phyloP scores from a whole-genome alignment of 2,797 vertebrate species.

The Coregonus ussuriensis region DNA sequence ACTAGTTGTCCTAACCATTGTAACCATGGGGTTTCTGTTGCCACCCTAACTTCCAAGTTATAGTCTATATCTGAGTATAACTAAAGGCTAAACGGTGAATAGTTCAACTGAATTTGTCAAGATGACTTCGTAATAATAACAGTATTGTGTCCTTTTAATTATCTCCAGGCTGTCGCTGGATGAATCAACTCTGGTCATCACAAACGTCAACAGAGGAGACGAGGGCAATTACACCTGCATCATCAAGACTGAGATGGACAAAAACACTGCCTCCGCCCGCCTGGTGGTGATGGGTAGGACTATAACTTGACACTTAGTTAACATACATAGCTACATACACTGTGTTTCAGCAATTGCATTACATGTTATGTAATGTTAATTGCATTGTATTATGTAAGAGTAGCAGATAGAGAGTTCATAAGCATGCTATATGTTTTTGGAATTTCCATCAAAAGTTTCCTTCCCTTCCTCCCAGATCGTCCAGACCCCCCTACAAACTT shows the following conservation, averaged over 20 bases:
- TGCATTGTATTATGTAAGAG: not conserved
- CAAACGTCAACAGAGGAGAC: slow-evolving; percentile 84
- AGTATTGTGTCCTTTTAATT: not conserved
- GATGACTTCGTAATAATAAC: not conserved
- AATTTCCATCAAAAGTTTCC: slow-evolving; percentile 4
- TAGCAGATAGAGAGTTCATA: not conserved
- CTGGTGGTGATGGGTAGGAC: slow-evolving; percentile 90
- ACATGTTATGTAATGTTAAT: not conserved
- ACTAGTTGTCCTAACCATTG: not conserved
- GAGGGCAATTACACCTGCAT: slow-evolving; percentile 92
- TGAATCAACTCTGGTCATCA: slow-evolving; percentile 90
- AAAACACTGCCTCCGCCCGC: slow-evolving; percentile 86
- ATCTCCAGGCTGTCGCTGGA: slow-evolving; percentile 86
- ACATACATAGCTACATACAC: slow-evolving; percentile 12
- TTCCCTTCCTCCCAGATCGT: slow-evolving; percentile 74
- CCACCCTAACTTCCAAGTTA: not conserved
- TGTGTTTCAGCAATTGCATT: not conserved
- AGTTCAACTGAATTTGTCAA: not conserved
- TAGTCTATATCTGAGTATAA: not conserved
- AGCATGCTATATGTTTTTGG: not conserved
- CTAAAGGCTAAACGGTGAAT: not conserved
- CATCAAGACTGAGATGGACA: slow-evolving; percentile 90
- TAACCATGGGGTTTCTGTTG: not conserved
- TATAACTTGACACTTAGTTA: not conserved
- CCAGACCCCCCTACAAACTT: slow-evolving; percentile 88